phyloP scores from a whole-genome alignment of 2,113 vertebrate genomes.

The Alligator mississippiensis region DNA sequence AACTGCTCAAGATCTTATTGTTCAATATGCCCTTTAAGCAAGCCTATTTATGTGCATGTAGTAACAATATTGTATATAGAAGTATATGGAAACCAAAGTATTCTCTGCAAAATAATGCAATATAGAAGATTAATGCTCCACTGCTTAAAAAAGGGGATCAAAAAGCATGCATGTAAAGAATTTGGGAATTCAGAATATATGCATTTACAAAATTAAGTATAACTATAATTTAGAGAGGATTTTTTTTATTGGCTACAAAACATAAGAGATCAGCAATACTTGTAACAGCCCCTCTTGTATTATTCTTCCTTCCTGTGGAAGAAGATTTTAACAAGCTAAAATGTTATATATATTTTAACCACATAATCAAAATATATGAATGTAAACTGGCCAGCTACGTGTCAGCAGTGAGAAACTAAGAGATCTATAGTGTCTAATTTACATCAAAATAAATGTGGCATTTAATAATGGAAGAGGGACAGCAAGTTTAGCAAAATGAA shows the following conservation, averaged over 20 bases:
- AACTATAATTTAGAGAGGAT: background rate
- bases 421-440: conserved; percentile 22
- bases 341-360: conserved; percentile 17
- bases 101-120: background rate
- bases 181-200: background rate
- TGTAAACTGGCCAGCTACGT: conserved; percentile 14
- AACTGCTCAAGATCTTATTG: background rate
- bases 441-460: conserved; percentile 66
- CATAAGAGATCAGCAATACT: background rate
- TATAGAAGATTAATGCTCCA: background rate
- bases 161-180: background rate
- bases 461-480: conserved; percentile 27
- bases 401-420: conserved; percentile 56
- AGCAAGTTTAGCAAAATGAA: conserved; percentile 27
- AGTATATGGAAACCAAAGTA: background rate
- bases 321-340: conserved; percentile 15
- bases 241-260: background rate
- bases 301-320: background rate
- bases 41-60: background rate
- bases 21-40: background rate
- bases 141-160: background rate
- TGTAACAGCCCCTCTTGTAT: background rate
- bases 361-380: conserved; percentile 50
- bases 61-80: rapidly evolving
- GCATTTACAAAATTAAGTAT: conserved; percentile 18